Percentiles rank a stretch among this genome's conserved stretches.
Evolutionary conservation across 2,113 vertebrate species (phyloP).

Genomic region (Raja brachyura): DNA sequence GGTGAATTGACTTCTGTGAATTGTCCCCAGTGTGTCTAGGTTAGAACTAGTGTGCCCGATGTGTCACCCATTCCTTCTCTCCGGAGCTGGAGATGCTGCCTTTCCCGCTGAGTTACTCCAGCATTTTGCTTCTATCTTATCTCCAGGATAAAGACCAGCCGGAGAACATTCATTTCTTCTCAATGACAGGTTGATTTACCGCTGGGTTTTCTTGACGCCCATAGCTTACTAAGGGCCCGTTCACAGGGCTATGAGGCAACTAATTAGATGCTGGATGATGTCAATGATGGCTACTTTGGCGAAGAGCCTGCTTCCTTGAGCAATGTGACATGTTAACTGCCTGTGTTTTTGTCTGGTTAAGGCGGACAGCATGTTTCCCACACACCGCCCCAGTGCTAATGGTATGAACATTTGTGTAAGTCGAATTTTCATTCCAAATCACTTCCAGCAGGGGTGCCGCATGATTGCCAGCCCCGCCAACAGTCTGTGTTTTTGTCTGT

Average conservation of each 20-base stretch:
- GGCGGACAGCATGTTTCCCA: neutral
- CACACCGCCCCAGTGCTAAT: neutral
- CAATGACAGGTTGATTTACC: slow-evolving; percentile 5
- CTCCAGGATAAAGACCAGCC: neutral
- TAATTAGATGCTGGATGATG: slow-evolving; percentile 19
- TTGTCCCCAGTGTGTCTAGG: too few species aligned
- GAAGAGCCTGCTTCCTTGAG: neutral
- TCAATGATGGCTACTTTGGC: neutral
- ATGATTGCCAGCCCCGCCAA: too few species aligned
- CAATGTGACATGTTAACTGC: neutral
- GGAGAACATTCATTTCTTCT: neutral
- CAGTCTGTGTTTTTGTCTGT: too few species aligned
- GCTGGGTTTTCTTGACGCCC: neutral
- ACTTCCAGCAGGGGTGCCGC: neutral
- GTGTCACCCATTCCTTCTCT: too few species aligned
- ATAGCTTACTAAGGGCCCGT: neutral
- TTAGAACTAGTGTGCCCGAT: too few species aligned
- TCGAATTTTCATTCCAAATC: neutral
- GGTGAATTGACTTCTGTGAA: too few species aligned
- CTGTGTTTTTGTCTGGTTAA: neutral
- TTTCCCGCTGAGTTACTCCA: too few species aligned
- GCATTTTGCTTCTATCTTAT: too few species aligned
- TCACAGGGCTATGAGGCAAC: neutral
- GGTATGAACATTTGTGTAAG: neutral
- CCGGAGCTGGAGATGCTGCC: too few species aligned